Base-by-base conservation (phyloP, 2,113 vertebrate species). In the Phainopepla nitens region DNA sequence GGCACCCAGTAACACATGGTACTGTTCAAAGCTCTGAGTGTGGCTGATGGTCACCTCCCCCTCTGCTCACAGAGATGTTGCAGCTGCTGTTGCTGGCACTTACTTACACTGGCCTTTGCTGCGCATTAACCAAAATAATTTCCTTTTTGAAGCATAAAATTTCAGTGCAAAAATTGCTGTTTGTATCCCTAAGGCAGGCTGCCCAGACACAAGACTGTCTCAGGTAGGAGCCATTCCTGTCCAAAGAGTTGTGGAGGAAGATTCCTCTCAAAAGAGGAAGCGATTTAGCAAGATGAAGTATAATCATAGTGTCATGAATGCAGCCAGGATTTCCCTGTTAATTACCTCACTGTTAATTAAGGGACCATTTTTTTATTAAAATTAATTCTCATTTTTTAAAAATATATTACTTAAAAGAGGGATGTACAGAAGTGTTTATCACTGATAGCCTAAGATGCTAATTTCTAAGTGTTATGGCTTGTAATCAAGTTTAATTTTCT, bases 401-500 rank as follows among this genome's bases (percentile, higher is more conserved):
- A 95, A 82, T 76, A 64, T 17, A n/a, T 68, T 89, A 23, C 57
- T 72, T 80, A 72, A 89, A 83, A 92, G 54, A 58, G 56, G 73
- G 62, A 64, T 79, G 36, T 15, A 28, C 58, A 83, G 39, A 91
- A 81, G 65, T 73, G 92, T 88, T 97, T 84, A 85, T 83, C 89
- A 68, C 56, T 5, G 50, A 39, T 58, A 73, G 85, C 89, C 76
- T 61, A 62, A 65, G 93, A 82, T 93, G 93, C 49, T 66, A 84
- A 96, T 92, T 89, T 95, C 90, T 89, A 89, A 72, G 61, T 75
- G 68, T 77, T 87, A 42, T 69, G 89, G 76, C 65, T 91, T 82
- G 77, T 60, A 87, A 95, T 97, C 90, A 85, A 89, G 94, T 91
- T 70, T 92, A 94, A 95, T 96, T 92, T 96, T 95, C 93, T 65